Base-by-base conservation (phyloP, 1,140 invertebrate species). In the Arctopsyche grandis region DNA sequence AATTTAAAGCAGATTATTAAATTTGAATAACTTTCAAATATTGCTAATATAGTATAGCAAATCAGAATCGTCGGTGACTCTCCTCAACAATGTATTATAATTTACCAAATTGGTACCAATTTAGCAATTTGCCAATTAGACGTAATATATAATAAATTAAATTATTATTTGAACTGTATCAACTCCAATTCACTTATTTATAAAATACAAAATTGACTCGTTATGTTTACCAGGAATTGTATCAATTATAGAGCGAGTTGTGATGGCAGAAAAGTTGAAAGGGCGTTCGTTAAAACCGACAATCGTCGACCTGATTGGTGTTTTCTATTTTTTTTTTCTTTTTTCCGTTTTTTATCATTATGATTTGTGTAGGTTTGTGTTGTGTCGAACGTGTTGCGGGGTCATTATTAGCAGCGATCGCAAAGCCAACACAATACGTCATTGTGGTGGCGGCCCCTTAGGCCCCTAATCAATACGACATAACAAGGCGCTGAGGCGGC, bases 391-490 rank as follows among this genome's bases (percentile, higher is more conserved):
- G 22, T 58, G 26, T 24, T 46, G 26, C 56, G 73, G 48, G 26
- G 16, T 76, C 46, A 63, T 76, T 63, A 75, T 70, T 70, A 10
- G 24, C 74, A 9, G 29, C 74, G 74, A 76, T 43, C n/a, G 56
- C 52, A 78, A 71, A 71, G 26, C 77, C 21, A 60, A 29, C 10
- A 79, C 77, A 79, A 81, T 81, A 75, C 80, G 73, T 81, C 77
- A 81, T 81, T 76, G 77, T 78, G 75, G 24, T 19, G 78, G 71
- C 73, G 60, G 78, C 76, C 74, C 46, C 29, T 80, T 77, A 77
- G 76, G 77, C 77, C 73, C 70, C 26, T 66, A 81, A 81, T 81
- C 80, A 74, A 81, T 80, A 80, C 75, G 69, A 48, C 75, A 74
- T 74, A 66, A 78, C n/a, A 52, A 48, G 66, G 63, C 44, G 60